These are phyloP conservation scores for Sebastes cheni DNA, from an alignment of 2,797 vertebrate species.

Conservation along the genomic window DNA sequence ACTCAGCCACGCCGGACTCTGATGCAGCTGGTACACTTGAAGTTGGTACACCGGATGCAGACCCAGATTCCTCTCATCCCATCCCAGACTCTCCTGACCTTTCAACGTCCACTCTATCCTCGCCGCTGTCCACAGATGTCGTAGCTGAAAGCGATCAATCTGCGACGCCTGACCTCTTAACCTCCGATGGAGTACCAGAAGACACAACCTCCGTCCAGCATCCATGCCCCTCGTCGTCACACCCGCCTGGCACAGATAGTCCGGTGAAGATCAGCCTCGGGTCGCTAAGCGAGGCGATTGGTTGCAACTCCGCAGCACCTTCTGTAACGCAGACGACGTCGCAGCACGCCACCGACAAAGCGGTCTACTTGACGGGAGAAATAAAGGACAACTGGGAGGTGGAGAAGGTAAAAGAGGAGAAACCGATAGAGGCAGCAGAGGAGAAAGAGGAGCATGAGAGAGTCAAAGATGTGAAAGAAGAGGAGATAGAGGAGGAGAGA, in stretches of 20 bases:
- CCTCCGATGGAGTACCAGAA: neutral
- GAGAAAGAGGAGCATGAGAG: neutral
- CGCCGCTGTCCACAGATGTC: neutral
- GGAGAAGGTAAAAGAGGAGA: neutral
- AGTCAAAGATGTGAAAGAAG: neutral
- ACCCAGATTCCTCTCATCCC: neutral
- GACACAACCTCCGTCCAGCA: neutral
- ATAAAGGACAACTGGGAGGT: slow-evolving; percentile 54
- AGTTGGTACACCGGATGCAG: neutral
- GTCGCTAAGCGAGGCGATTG: slow-evolving; percentile 42
- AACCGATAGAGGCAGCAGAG: neutral
- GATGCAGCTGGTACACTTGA: neutral
- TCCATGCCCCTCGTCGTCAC: neutral
- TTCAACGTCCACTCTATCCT: neutral
- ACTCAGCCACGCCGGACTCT: neutral
- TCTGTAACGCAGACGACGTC: neutral
- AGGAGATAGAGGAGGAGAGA: neutral
- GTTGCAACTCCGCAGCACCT: neutral
- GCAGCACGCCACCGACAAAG: slow-evolving; percentile 56
- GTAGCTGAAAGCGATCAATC: neutral
- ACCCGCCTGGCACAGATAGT: neutral
- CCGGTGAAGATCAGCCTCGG: slow-evolving; percentile 43
- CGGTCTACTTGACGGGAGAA: slow-evolving; percentile 60
- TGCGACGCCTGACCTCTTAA: neutral
- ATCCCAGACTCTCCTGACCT: neutral